phyloP scores from a whole-genome alignment of 2,113 vertebrate species.

The Arothron firmamentum region DNA sequence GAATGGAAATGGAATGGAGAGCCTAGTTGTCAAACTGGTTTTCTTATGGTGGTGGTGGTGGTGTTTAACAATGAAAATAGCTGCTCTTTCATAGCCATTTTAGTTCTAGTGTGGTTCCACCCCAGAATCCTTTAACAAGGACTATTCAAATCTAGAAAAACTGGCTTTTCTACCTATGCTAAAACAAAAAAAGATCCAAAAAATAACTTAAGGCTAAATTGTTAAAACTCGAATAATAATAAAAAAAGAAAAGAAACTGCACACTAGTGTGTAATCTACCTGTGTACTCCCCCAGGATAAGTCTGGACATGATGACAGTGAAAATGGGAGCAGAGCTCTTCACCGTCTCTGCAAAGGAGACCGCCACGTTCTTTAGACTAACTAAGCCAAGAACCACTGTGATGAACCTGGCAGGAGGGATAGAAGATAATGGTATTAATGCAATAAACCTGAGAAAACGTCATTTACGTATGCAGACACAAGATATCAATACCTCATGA shows the following conservation, averaged over 20 bases:
- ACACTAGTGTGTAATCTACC: slow-evolving; percentile 64
- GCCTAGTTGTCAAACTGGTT: too few relatives aligned
- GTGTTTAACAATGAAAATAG: too few relatives aligned
- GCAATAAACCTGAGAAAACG: too few relatives aligned
- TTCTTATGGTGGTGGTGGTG: too few relatives aligned
- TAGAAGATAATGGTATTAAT: not conserved
- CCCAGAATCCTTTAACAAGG: too few relatives aligned
- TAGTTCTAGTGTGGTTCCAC: too few relatives aligned
- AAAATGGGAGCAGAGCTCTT: slow-evolving; percentile 97
- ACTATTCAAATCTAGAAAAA: too few relatives aligned
- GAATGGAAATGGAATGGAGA: too few relatives aligned
- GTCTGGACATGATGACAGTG: slow-evolving; percentile 94
- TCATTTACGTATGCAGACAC: too few relatives aligned
- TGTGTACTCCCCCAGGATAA: slow-evolving; percentile 94
- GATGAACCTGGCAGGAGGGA: slow-evolving; percentile 77
- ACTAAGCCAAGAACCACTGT: slow-evolving; percentile 93
- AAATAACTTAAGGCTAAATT: not conserved
- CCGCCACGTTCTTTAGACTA: slow-evolving; percentile 93
- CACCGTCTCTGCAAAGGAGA: slow-evolving; percentile 95
- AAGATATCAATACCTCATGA: slow-evolving; percentile 81
- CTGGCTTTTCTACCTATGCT: too few relatives aligned
- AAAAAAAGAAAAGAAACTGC: not conserved
- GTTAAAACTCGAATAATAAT: too few relatives aligned
- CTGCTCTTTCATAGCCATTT: too few relatives aligned
- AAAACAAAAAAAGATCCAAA: not conserved